phyloP scores from a whole-genome alignment of 2,888 invertebrate genomes.

The Epinotia brunnichana region DNA sequence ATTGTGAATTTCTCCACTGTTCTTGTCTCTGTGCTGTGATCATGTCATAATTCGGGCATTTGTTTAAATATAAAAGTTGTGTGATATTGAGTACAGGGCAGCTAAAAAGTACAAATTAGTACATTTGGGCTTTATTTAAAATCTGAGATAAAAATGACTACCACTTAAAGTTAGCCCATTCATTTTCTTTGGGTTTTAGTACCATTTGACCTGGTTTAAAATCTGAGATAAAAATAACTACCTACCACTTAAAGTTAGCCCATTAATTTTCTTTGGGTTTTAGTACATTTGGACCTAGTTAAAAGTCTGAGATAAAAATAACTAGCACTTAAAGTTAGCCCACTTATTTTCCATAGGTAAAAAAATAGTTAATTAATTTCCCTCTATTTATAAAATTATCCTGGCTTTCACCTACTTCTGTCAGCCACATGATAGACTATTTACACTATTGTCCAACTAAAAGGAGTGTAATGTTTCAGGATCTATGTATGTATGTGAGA shows the following conservation, averaged over 20 bases:
- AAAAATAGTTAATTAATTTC: not conserved
- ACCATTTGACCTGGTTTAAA: not conserved
- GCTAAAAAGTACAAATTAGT: slow-evolving; percentile 29
- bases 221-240: not conserved
- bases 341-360: too few species aligned
- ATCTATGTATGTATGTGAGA: too few species aligned
- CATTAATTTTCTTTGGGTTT: not conserved
- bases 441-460: too few species aligned
- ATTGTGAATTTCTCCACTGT: not conserved
- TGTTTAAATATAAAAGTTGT: slow-evolving; percentile 30
- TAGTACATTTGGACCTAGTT: too few species aligned
- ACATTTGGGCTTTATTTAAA: not conserved
- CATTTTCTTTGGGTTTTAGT: not conserved
- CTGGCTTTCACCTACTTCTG: not conserved
- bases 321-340: too few species aligned
- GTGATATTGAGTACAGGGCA: slow-evolving; percentile 22
- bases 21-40: not conserved
- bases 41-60: slow-evolving; percentile 33
- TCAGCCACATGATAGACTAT: not conserved
- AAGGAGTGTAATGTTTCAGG: too few species aligned
- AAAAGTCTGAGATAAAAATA: too few species aligned
- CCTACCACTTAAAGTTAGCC: not conserved
- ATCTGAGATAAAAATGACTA: not conserved
- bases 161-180: not conserved
- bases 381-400: not conserved